These are phyloP conservation scores for Apeira syringaria DNA, from an alignment of 2,888 invertebrate species.

Conservation along the genomic window DNA sequence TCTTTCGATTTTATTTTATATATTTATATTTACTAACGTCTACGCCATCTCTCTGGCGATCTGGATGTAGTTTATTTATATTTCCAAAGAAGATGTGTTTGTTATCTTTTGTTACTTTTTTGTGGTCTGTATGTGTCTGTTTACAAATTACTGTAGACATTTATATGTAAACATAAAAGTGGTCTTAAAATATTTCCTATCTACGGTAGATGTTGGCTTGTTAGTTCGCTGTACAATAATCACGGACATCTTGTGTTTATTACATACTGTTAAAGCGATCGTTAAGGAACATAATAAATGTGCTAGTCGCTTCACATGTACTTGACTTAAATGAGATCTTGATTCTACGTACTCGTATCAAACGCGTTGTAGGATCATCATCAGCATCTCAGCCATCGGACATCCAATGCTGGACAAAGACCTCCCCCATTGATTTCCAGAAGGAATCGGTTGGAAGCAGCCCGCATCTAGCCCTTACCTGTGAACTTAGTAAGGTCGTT, in stretches of 20 bases:
- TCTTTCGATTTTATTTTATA: too few species aligned
- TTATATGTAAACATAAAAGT: conserved; percentile 20
- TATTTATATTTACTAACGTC: too few species aligned
- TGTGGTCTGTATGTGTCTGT: conserved; percentile 8
- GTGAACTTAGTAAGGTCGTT: too few species aligned
- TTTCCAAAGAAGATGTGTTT: conserved; percentile 6
- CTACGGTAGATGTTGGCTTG: conserved; percentile 30
- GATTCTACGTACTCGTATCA: conserved; percentile 21
- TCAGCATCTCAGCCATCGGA: too few species aligned
- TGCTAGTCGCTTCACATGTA: conserved; percentile 30
- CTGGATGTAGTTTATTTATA: background rate
- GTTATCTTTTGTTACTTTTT: conserved; percentile 1
- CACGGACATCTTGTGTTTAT: conserved; percentile 40
- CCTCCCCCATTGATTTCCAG: too few species aligned
- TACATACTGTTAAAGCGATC: conserved; percentile 49
- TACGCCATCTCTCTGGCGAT: background rate
- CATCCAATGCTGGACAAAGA: too few species aligned
- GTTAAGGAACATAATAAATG: conserved; percentile 47
- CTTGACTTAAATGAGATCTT: conserved; percentile 27
- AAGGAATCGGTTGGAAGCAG: too few species aligned
- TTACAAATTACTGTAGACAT: conserved; percentile 11
- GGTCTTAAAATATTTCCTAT: conserved; percentile 31
- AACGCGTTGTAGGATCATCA: conserved; percentile 1
- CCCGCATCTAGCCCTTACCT: too few species aligned
- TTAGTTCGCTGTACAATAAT: conserved; percentile 32